Evolutionary conservation across 1,140 invertebrate genomes (phyloP), one percentile per base, ranked within the genome.

Genomic region (Cydia fagiglandana): DNA sequence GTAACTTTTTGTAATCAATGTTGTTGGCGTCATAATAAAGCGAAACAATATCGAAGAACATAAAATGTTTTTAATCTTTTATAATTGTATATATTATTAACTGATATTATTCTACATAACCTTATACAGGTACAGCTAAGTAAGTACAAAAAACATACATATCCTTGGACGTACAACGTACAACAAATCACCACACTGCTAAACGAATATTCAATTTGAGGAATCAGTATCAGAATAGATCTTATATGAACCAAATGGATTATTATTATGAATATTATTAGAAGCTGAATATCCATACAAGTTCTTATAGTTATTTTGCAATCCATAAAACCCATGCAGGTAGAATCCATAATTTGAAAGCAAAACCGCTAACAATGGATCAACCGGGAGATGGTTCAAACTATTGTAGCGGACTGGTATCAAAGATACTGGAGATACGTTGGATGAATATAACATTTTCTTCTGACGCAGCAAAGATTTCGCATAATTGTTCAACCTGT

Each of bases 261-360:
- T 93, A 81, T 94, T 95, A 73, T 95, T 95, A 80, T 95, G 94
- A 75, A 95, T 94, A 86, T 95, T 95, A 81, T 95, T 95, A 28
- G 93, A 91, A 4, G 94, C 94, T 75, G 93, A 85, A 83, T 95
- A 94, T 1, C 94, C 94, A 77, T 95, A 95, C 34, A 95, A 80
- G 79, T 94, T 94, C 45, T 89, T 89, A 70, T 93, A 93, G 75
- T 91, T 88, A 64, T 80, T 82, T 5, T 81, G 83, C 66, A 86
- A 77, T 10, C 88, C 88, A 73, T 85, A 89, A 12, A 80, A 73
- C 41, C 88, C 87, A 2, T 93, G 91, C 41, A 94, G 79, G 80
- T 95, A 95, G 76, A 93, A 90, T 2, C 94, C 95, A 85, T 95
- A 95, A 82, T 95, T 94, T 3, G 94, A 95, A 45, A 95, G 84